Base-by-base conservation (phyloP, 2,888 invertebrate species). In the Acanthosepion esculentum region DNA sequence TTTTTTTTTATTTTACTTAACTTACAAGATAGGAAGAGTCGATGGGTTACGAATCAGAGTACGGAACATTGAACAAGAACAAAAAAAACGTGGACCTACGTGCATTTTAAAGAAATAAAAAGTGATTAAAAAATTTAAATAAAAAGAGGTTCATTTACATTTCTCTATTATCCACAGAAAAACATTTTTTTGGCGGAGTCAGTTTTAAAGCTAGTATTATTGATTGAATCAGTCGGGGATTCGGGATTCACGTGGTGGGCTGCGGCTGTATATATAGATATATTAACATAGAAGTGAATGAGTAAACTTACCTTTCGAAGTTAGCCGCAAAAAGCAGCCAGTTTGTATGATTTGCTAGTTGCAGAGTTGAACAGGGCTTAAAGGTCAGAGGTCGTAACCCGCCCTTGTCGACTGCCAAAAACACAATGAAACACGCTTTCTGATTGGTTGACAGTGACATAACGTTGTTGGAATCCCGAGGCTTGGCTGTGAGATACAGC, bases 381-480 rank as follows among this genome's bases (percentile, higher is more conserved):
- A 93, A 93, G 93, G 93, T 93, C 93, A 93, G 53, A 93, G 93
- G 93, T 93, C 53, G 93, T 93, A 53, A 93, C 93, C 93, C 53
- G 93, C 93, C 48, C 53, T 53, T 93, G 93, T 50, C 53, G 53
- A 53, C 29, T 93, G 33, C 48, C 93, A 53, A 50, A 93, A 93
- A 26, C 29, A n/a, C n/a, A n/a, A 93, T 53, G 50, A 53, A 50
- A 93, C 93, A 33, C n/a, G 48, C n/a, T 29, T n/a, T 41, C 93
- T 93, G 93, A 93, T 93, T 93, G 93, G 93, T 93, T 29, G 29
- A 93, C 53, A 26, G 93, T 93, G 93, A 93, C 53, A 93, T 93
- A 93, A 93, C 93, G 93, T 93, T 93, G 53, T 26, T 93, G 93
- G 93, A 48, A 93, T 93, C 93, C 93, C 53, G 48, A 50, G 53